Conservation (phyloP, 2,888 invertebrate species). For the Lymantria dispar region DNA sequence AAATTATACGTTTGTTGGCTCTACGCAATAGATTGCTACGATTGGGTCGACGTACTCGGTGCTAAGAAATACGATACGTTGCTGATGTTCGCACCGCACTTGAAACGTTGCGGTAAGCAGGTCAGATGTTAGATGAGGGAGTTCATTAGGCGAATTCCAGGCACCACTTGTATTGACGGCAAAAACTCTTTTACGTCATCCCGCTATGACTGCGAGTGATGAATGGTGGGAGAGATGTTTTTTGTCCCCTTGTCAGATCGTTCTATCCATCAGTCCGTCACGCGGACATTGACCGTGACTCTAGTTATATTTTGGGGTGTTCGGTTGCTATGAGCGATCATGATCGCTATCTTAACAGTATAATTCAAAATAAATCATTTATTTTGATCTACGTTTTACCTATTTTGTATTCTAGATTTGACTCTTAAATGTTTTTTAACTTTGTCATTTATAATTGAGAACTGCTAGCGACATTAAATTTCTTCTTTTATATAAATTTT, state of each 20-base stretch:
- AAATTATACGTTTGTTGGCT: conserved; percentile 28
- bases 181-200: conserved; percentile 71
- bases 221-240: conserved; percentile 58
- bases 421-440: no score
- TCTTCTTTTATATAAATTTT: no score
- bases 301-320: conserved; percentile 60
- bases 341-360: background rate
- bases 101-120: conserved; percentile 48
- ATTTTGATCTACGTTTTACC: background rate
- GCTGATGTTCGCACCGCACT: conserved; percentile 47
- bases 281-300: conserved; percentile 74
- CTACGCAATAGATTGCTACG: conserved; percentile 40
- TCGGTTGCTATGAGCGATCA: conserved; percentile 39
- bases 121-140: conserved; percentile 48
- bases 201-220: conserved; percentile 46
- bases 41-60: conserved; percentile 54
- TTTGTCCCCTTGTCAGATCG: conserved; percentile 70
- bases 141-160: conserved; percentile 62
- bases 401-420: background rate
- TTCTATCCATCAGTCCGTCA: conserved; percentile 60
- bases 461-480: no score
- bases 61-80: conserved; percentile 60
- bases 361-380: background rate
- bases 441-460: no score
- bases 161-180: conserved; percentile 49